A percentile compares a stretch with the other conserved stretches of the same genome.
Evolutionary conservation across 2,113 vertebrate species (phyloP).

Genomic region (Etia nguti): DNA sequence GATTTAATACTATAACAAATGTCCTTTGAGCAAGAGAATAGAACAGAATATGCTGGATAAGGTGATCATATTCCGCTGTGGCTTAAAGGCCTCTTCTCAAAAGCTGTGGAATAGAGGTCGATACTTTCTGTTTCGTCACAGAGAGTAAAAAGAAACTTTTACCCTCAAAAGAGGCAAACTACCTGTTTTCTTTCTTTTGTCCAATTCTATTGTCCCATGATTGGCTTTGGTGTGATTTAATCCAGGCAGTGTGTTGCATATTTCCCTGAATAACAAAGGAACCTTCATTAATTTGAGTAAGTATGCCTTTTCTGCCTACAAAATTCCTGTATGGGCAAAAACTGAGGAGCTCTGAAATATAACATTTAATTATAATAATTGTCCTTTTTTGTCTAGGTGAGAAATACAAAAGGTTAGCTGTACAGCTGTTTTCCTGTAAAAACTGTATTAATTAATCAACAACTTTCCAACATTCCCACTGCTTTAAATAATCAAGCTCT

Average conservation of each 20-base stretch:
- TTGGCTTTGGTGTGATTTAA: background rate
- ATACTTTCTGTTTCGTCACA: background rate
- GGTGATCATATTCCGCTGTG: background rate
- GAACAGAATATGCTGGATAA: background rate
- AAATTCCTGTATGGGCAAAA: background rate
- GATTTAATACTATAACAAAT: background rate
- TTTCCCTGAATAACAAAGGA: background rate
- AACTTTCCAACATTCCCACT: background rate
- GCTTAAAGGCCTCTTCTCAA: background rate
- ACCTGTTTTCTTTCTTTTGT: background rate
- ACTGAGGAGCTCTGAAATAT: background rate
- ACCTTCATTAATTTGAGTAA: background rate
- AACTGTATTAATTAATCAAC: background rate
- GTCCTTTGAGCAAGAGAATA: background rate
- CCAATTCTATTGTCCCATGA: background rate
- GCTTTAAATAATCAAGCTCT: background rate
- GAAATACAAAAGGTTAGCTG: background rate
- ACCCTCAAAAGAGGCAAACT: background rate
- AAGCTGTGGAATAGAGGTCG: background rate
- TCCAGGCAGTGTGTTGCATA: background rate
- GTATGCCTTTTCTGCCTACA: background rate
- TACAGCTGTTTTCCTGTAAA: background rate
- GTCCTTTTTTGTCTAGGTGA: background rate
- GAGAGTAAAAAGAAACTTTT: background rate
- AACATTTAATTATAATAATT: background rate